Percentiles rank a stretch among this genome's conserved stretches.
Evolutionary conservation across 1,140 invertebrate species (phyloP).

Genomic region (Calliphora vicina): DNA sequence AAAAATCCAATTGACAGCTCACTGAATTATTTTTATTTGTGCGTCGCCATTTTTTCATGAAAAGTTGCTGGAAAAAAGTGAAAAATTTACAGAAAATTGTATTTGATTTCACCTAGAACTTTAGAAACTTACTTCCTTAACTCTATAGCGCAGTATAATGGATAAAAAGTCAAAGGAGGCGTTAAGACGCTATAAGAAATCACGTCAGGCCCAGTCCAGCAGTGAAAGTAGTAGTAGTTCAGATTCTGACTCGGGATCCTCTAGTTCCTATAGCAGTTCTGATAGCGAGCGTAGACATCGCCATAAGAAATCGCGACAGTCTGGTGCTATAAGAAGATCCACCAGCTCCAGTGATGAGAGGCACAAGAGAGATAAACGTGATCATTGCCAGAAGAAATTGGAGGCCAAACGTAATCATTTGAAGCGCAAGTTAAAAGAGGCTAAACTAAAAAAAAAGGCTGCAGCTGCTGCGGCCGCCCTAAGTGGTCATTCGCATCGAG

Average conservation of each 20-base stretch:
- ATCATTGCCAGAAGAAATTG: constrained; percentile 59
- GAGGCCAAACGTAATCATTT: constrained; percentile 59
- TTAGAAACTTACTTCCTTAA: neutral
- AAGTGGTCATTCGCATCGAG: constrained; percentile 52
- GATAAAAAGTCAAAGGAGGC: constrained; percentile 59
- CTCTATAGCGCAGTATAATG: constrained; percentile 41
- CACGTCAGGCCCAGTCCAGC: constrained; percentile 51
- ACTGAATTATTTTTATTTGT: neutral
- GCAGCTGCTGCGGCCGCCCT: constrained; percentile 47
- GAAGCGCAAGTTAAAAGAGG: constrained; percentile 59
- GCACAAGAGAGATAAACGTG: constrained; percentile 54
- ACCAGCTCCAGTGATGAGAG: constrained; percentile 57
- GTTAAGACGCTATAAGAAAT: constrained; percentile 57
- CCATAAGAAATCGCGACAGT: constrained; percentile 49
- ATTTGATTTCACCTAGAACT: neutral
- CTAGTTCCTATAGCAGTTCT: constrained; percentile 57
- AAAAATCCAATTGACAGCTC: neutral
- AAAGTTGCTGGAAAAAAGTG: neutral
- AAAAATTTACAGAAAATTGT: neutral
- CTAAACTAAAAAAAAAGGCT: constrained; percentile 56
- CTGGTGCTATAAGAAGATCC: constrained; percentile 43
- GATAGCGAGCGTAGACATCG: constrained; percentile 56
- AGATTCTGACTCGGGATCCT: constrained; percentile 50
- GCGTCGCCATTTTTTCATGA: constrained; percentile 6
- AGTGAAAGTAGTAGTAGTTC: constrained; percentile 58